phyloP scores from a whole-genome alignment of 1,140 invertebrate species.

The Araneus ventricosus region DNA sequence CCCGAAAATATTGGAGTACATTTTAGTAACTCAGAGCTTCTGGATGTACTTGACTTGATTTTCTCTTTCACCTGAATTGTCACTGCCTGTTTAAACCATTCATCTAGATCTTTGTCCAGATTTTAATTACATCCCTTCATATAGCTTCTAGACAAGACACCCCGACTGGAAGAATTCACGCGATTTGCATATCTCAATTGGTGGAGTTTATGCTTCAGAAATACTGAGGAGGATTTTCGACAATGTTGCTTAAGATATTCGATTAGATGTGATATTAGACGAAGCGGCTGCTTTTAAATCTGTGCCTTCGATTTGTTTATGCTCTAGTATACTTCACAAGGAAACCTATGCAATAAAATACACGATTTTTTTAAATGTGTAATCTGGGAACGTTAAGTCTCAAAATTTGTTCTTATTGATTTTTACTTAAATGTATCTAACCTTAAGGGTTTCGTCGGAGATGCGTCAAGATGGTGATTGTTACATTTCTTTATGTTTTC shows the following conservation, averaged over 20 bases:
- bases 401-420: too few species aligned
- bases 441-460: too few species aligned
- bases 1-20: neutral
- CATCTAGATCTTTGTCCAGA: neutral
- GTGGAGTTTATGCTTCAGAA: neutral
- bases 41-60: neutral
- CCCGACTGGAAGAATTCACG: neutral
- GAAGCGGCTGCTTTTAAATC: too few species aligned
- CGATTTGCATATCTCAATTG: neutral
- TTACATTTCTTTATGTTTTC: too few species aligned
- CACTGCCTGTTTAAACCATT: neutral
- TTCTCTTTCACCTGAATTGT: neutral
- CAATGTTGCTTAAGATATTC: neutral
- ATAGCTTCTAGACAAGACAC: neutral
- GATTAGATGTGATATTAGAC: too few species aligned
- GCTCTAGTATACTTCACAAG: too few species aligned
- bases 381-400: too few species aligned
- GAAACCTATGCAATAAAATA: too few species aligned
- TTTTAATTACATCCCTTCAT: neutral
- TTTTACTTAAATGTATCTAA: too few species aligned
- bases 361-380: too few species aligned
- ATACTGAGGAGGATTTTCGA: neutral
- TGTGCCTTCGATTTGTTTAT: too few species aligned
- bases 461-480: too few species aligned
- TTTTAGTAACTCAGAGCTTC: neutral